Base-by-base conservation (phyloP, 92 coral and sea anemone genomes). In the Epizoanthus ramosus region DNA sequence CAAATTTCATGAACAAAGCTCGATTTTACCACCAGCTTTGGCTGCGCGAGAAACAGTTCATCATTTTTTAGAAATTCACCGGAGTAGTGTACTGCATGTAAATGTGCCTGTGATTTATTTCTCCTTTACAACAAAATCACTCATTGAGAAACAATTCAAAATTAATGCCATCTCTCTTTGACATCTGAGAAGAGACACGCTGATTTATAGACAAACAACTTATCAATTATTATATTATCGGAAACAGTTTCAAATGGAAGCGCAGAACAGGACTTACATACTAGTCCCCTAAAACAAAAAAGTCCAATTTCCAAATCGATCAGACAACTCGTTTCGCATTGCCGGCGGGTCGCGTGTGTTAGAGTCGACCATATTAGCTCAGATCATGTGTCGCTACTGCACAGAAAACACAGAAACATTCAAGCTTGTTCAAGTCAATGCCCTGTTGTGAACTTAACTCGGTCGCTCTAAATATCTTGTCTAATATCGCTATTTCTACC, bases 1-100 rank as follows among this genome's bases (percentile, higher is more conserved):
- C 82, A 77, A 25, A 71, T 89, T 89, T 70, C 87, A 47, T 18
- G 94, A 80, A 89, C 91, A 91, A 68, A 85, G 94, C 87, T 79
- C 75, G 87, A 85, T 86, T 79, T 71, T 54, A 21, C 63, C 57
- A 21, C 41, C 82, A 37, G 22, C 19, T 60, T 77, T 77, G 82
- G 82, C 82, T 77, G 23, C 23, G 65, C 41, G 31, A 23, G 56
- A 37, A 19, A 21, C 45, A 77, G 54, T 13, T 41, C 19, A 77
- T 35, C 70, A 39, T 41, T 37, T 76, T 77, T 28, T 1, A 50
- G 54, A 22, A 77, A 77, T 6, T 41, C 70, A 60, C 28, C 28
- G 25, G 57, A 0, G 41, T 61, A 53, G 71, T 12, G 57, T 61
- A 43, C 63, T 16, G 3, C 63, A 39, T 18, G n/a, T 43, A 77